phyloP scores from a whole-genome alignment of 2,888 invertebrate species.

The Conchocele bisecta region DNA sequence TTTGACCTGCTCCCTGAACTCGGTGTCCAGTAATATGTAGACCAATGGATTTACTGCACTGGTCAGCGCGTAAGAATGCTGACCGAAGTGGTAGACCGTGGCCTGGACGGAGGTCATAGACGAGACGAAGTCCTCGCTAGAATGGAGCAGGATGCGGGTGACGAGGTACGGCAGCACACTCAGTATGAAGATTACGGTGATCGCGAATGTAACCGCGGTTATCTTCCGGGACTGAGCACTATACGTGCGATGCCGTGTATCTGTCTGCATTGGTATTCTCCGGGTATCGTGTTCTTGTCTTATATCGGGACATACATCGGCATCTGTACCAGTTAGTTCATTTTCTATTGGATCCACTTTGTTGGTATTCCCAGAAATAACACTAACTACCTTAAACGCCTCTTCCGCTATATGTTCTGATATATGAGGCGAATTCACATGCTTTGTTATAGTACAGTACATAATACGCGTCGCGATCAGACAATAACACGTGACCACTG shows the following conservation, averaged over 20 bases:
- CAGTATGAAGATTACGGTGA: background rate
- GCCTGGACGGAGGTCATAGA: background rate
- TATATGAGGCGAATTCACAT: too few relatives aligned
- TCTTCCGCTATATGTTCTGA: too few relatives aligned
- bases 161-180: slow-evolving; percentile 1
- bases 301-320: too few relatives aligned
- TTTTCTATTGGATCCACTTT: background rate
- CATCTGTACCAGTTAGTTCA: background rate
- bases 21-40: background rate
- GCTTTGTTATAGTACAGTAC: too few relatives aligned
- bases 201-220: slow-evolving; percentile 6
- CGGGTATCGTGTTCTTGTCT: too few relatives aligned
- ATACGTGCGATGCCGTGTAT: too few relatives aligned
- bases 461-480: too few relatives aligned
- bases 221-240: slow-evolving; percentile 5
- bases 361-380: background rate
- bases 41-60: background rate
- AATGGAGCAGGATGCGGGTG: background rate
- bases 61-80: background rate
- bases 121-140: background rate
- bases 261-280: too few relatives aligned
- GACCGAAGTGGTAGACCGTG: background rate
- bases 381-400: too few relatives aligned
- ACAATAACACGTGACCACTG: background rate
- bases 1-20: background rate